These are phyloP conservation scores for Ophion ventricosus DNA, from an alignment of 2,888 invertebrate species.

Conservation along the genomic window DNA sequence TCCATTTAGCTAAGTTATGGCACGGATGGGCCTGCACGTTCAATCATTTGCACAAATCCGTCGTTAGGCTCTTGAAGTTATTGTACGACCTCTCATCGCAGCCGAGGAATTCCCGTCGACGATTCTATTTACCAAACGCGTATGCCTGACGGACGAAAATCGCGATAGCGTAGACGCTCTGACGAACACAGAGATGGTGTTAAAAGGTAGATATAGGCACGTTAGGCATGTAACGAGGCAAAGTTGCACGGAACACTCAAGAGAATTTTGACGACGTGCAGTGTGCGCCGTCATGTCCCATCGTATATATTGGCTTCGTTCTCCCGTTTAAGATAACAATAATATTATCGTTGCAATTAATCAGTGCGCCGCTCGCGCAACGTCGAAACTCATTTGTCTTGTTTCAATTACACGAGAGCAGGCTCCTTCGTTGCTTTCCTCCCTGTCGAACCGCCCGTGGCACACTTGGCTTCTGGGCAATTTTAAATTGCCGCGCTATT, in stretches of 20 bases:
- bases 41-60: not conserved
- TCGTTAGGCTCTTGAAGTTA: not conserved
- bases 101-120: not conserved
- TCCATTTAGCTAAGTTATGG: not conserved
- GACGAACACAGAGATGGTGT: not conserved
- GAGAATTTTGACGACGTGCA: not conserved
- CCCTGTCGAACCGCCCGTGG: constrained; percentile 9
- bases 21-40: not conserved
- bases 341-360: constrained; percentile 65
- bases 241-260: not conserved
- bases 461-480: constrained; percentile 39
- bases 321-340: constrained; percentile 57
- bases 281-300: not conserved
- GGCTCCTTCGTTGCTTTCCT: constrained; percentile 30
- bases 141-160: not conserved
- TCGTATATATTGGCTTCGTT: constrained; percentile 22
- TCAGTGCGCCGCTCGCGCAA: constrained; percentile 49
- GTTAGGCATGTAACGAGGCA: not conserved
- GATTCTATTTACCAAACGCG: not conserved
- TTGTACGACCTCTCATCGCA: not conserved
- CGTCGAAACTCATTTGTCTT: constrained; percentile 66
- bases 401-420: constrained; percentile 63
- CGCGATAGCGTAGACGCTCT: not conserved
- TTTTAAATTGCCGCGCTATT: constrained; percentile 56
- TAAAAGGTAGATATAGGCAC: not conserved